phyloP scores from a whole-genome alignment of 2,113 vertebrate genomes.

The Glaucomys volans region DNA sequence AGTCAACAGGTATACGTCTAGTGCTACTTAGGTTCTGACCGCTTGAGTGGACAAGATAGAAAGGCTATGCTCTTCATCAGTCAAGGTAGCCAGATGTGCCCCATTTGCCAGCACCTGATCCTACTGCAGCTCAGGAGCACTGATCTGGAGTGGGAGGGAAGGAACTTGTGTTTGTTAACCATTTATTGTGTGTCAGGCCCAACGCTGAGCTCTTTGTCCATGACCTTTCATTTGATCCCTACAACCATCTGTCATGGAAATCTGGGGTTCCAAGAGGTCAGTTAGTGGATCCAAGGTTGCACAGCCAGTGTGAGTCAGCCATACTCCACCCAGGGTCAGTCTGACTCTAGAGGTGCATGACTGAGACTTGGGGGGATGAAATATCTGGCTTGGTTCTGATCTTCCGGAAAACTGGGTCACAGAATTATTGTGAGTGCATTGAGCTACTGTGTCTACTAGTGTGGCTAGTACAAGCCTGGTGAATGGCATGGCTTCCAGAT shows the following conservation, averaged over 20 bases:
- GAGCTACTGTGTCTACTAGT: not conserved
- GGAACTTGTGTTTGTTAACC: not conserved
- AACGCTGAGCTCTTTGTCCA: not conserved
- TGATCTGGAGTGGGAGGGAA: constrained; percentile 42
- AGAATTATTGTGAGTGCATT: not conserved
- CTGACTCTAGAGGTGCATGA: not conserved
- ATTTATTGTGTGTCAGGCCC: not conserved
- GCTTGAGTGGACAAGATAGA: constrained; percentile 51
- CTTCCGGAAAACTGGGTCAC: constrained; percentile 29
- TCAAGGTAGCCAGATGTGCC: constrained; percentile 22
- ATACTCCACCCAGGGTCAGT: not conserved
- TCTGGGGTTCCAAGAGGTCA: not conserved
- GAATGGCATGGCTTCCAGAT: not conserved
- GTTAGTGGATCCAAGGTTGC: not conserved
- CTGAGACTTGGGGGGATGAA: not conserved
- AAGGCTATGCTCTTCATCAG: constrained; percentile 7
- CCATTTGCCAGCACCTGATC: not conserved
- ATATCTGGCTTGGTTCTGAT: not conserved
- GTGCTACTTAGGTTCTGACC: constrained; percentile 71
- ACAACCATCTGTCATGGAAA: not conserved
- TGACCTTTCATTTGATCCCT: not conserved
- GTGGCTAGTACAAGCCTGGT: not conserved
- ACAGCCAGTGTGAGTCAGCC: not conserved
- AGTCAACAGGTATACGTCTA: constrained; percentile 70
- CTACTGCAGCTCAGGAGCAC: not conserved